These are phyloP conservation scores for Melitaea cinxia DNA, from an alignment of 1,140 invertebrate species.

Conservation along the genomic window DNA sequence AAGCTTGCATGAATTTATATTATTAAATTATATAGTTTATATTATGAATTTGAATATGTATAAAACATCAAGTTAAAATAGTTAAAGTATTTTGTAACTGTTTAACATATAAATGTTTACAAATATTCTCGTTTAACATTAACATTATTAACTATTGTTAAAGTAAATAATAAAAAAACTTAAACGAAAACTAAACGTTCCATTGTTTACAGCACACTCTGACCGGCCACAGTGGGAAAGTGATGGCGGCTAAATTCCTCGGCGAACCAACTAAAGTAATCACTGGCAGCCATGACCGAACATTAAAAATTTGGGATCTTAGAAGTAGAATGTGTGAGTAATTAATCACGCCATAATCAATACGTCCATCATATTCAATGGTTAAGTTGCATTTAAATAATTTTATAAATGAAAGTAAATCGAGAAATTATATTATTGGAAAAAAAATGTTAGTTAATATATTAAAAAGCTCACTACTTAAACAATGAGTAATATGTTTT, in stretches of 20 bases:
- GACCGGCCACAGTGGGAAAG: constrained; percentile 98
- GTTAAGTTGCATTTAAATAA: background rate
- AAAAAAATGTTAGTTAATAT: no score
- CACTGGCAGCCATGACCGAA: constrained; percentile 96
- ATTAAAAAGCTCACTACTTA: background rate
- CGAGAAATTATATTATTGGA: background rate
- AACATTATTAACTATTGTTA: background rate
- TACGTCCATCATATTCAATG: constrained; percentile 3
- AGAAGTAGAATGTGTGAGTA: constrained; percentile 95
- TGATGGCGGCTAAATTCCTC: constrained; percentile 96
- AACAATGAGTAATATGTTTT: background rate
- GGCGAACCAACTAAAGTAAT: constrained; percentile 94
- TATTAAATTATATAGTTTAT: no score
- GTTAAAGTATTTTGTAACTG: no score
- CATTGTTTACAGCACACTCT: constrained; percentile 91
- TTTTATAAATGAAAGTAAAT: background rate
- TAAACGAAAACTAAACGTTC: background rate
- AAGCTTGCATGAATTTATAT: no score
- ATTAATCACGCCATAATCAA: constrained; percentile 1
- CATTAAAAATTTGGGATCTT: constrained; percentile 98
- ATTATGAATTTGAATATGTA: no score
- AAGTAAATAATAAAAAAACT: background rate
- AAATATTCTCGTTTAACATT: no score
- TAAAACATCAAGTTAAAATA: no score
- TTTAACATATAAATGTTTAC: no score